Evolutionary conservation across 2,113 vertebrate species (phyloP).

Genomic region (Shinisaurus crocodilurus): DNA sequence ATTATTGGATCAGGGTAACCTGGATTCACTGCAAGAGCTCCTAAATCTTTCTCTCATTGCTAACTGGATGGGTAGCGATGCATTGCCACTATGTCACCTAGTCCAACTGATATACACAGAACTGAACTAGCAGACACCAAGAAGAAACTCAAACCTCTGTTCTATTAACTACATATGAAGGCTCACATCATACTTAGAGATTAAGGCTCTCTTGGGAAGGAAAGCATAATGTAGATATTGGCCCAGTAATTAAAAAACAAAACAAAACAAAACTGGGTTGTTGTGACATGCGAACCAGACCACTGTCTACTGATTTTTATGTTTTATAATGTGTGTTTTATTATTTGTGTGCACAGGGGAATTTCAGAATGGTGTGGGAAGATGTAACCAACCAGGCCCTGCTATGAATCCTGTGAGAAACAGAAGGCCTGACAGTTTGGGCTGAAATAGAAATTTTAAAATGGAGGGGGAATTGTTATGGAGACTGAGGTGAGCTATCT

Average conservation of each 20-base stretch:
- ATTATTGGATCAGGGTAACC: not conserved
- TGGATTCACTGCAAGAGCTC: not conserved
- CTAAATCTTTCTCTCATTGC: not conserved
- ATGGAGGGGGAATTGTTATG: too few relatives aligned
- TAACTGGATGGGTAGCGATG: not conserved
- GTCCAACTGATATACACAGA: not conserved
- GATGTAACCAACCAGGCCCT: not conserved
- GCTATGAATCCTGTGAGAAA: not conserved
- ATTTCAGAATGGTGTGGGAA: too few relatives aligned
- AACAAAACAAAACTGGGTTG: too few relatives aligned
- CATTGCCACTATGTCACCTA: not conserved
- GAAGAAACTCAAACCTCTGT: not conserved
- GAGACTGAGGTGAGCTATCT: too few relatives aligned
- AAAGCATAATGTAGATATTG: not conserved
- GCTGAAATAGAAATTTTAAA: not conserved
- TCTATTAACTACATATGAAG: not conserved
- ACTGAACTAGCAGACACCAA: not conserved
- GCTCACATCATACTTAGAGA: not conserved
- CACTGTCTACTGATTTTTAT: too few relatives aligned
- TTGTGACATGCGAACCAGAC: too few relatives aligned
- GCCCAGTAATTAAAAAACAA: too few relatives aligned
- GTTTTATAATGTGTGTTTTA: too few relatives aligned
- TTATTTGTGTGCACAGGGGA: too few relatives aligned
- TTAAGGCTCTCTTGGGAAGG: not conserved
- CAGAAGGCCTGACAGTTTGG: not conserved